phyloP scores from a whole-genome alignment of 2,888 invertebrate species.

The Cephus pulcher region DNA sequence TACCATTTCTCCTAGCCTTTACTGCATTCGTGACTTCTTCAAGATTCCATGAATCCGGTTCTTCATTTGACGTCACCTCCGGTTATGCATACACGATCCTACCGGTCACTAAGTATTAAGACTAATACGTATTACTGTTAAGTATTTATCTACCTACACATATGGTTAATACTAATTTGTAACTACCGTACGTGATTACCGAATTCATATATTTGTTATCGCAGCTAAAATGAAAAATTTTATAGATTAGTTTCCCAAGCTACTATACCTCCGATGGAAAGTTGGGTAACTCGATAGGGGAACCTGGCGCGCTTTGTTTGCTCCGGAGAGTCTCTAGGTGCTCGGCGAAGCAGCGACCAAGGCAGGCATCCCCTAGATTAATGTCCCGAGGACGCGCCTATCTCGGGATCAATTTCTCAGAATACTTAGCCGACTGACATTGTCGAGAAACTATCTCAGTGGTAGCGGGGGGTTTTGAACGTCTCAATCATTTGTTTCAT shows the following conservation, averaged over 20 bases:
- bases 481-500: slow-evolving; percentile 14
- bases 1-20: background rate
- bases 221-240: background rate
- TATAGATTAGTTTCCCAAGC: background rate
- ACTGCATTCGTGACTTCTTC: background rate
- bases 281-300: background rate
- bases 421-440: background rate
- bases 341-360: background rate
- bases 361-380: slow-evolving; percentile 1
- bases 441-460: background rate
- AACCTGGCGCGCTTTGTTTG: background rate
- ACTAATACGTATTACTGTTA: background rate
- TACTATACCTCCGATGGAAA: background rate
- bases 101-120: background rate
- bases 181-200: background rate
- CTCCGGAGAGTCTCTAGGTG: background rate
- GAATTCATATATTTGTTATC: background rate
- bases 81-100: background rate
- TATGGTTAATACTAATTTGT: background rate
- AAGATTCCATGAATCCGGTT: background rate
- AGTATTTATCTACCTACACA: background rate
- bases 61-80: background rate
- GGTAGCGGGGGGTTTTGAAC: slow-evolving; percentile 12
- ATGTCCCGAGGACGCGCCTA: background rate
- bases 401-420: slow-evolving; percentile 11